A percentile compares a stretch with the other conserved stretches of the same genome.
These are phyloP conservation scores for Telenomus remus DNA, from an alignment of 1,140 invertebrate genomes.

Conservation along the genomic window DNA sequence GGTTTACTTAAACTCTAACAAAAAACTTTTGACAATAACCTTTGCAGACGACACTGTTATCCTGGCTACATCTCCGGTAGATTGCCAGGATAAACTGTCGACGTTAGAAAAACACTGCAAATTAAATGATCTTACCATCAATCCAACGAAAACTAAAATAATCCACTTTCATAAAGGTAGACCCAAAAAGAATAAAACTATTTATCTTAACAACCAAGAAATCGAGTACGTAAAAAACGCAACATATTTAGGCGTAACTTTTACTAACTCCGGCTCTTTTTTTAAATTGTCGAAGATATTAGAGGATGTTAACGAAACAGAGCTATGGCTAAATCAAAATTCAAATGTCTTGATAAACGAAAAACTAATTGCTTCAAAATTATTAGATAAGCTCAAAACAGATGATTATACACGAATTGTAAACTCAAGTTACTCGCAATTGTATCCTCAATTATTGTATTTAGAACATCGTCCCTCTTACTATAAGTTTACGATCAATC, in stretches of 20 bases:
- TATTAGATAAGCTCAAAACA: too few species aligned
- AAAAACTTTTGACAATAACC: neutral
- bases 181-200: neutral
- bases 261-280: neutral
- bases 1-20: neutral
- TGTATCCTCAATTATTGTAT: too few species aligned
- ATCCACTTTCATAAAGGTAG: neutral
- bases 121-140: neutral
- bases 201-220: neutral
- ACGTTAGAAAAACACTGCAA: neutral
- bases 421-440: too few species aligned
- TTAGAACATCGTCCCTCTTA: too few species aligned
- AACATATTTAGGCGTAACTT: neutral
- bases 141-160: neutral
- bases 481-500: too few species aligned
- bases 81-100: neutral
- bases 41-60: neutral
- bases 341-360: too few species aligned
- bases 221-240: neutral
- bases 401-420: too few species aligned
- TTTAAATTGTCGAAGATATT: too few species aligned
- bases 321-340: too few species aligned
- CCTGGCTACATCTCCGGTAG: neutral
- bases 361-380: too few species aligned
- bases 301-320: too few species aligned